Base-by-base conservation (phyloP, 2,888 invertebrate genomes). In the Margaritifera margaritifera region DNA sequence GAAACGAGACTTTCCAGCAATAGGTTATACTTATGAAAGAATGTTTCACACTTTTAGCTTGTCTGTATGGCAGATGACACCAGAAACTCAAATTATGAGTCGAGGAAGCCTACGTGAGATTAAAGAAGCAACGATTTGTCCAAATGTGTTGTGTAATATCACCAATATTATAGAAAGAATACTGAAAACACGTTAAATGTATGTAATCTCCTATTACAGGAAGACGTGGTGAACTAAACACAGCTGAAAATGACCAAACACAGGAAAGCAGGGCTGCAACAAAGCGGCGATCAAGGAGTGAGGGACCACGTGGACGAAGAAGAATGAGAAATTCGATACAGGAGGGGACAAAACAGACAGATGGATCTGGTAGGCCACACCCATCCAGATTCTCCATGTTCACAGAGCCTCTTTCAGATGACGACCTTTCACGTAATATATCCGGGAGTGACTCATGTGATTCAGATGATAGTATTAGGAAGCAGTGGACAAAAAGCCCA, bases 401-500 rank as follows among this genome's bases (percentile, higher is more conserved):
- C 61, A 73, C 75, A 6, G 76, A 74, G 50, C 78, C 74, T 62
- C 56, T 77, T 8, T 81, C 83, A 2, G 82, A 81, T 55, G 81
- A 82, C 50, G 79, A 80, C 6, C 77, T 75, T 22, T 66, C 71
- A 54, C 72, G 74, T 8, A 64, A 66, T 59, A 74, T 69, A 51
- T 78, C 81, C 6, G 79, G 76, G 24, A 82, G 82, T 66, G 84
- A 84, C 19, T 82, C 84, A 20, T 57, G 62, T 11, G 83, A 83
- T 66, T 82, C 83, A 0, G 79, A 78, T 57, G 81, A 83, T 27
- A 77, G 75, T 24, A 77, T 78, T 62, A 79, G 71, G n/a, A 77
- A 80, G 71, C 71, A 73, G 50, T 85, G 86, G 86, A 82, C 83
- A 22, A 84, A 84, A 69, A 86, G 84, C 72, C 86, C 85, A 15